Evolutionary conservation across 2,797 vertebrate genomes (phyloP), one percentile per base, ranked within the genome.

Genomic region (Xiphorhynchus erythropygius): DNA sequence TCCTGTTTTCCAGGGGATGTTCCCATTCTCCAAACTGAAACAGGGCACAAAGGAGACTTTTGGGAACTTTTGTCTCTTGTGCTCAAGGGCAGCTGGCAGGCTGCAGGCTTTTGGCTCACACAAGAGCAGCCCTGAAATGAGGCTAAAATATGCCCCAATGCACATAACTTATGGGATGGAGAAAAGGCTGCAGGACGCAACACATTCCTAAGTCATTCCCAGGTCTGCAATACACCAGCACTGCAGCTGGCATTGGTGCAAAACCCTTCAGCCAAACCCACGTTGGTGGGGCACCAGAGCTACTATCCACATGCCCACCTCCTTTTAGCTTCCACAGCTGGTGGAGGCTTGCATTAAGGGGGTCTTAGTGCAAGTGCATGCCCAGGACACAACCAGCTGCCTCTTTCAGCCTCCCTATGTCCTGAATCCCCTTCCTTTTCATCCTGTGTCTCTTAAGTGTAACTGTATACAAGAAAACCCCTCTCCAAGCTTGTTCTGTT

Each of bases 391-490:
- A 73, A 88, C 8, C 59, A 78, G 33, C 63, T 63, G 47, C 65
- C 59, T 78, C 83, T 71, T 65, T 76, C 84, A 92, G 59, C 28
- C 52, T 89, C 52, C 47, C 9, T 22, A 11, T 13, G 37, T 79
- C 59, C 67, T 28, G 52, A 70, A 88, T 84, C 49, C 49, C 35
- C 44, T 77, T 87, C 52, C 33, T 86, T 47, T 82, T 88, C 60
- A 67, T 92, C 60, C 37, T 12, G 28, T 65, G 74, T 42, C 87
- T 88, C 44, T 44, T 44, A 82, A 88, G 86, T 86, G 85, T 85
- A 91, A 94, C 64, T 84, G 79, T 86, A 77, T 49, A 93, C 85
- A 90, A 94, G 93, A 74, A 95, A 95, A 84, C 67, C 57, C 55
- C 65, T 87, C 90, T 90, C n/a, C 44, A 93, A 75, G 60, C 83